phyloP scores from a whole-genome alignment of 2,888 invertebrate genomes.

The Dilophus febrilis region DNA sequence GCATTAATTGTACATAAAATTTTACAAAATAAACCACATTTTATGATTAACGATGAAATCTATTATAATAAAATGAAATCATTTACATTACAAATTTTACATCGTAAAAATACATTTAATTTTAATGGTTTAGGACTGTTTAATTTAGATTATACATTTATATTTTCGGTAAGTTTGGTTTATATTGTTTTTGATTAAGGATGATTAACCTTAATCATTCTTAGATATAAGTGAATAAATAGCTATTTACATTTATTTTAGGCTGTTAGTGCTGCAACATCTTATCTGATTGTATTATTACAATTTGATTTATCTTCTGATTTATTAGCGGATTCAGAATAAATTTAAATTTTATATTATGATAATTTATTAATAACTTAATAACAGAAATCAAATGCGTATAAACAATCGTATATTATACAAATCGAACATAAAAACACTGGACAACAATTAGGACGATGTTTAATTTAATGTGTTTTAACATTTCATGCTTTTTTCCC shows the following conservation, averaged over 20 bases:
- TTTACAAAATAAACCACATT: constrained; percentile 29
- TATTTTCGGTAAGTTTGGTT: constrained; percentile 26
- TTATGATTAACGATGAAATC: constrained; percentile 28
- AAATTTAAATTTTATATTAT: no score
- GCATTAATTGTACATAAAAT: constrained; percentile 30
- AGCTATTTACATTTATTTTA: constrained; percentile 15
- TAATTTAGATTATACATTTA: constrained; percentile 28
- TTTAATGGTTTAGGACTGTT: constrained; percentile 29
- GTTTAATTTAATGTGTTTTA: no score
- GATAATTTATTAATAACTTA: no score
- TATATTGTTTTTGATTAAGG: neutral
- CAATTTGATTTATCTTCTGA: constrained; percentile 27
- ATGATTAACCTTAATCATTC: no score
- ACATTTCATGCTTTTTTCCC: no score
- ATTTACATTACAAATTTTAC: constrained; percentile 27
- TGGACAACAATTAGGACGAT: no score
- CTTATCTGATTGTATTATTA: constrained; percentile 28
- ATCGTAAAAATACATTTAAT: constrained; percentile 28
- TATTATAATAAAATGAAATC: constrained; percentile 31
- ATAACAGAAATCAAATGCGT: no score
- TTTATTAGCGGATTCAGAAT: constrained; percentile 11
- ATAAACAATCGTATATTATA: no score
- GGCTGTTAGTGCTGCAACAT: constrained; percentile 29
- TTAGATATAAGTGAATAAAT: neutral
- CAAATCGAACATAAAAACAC: no score